Base-by-base conservation (phyloP, 2,113 vertebrate species). In the Muntiacus muntjak region DNA sequence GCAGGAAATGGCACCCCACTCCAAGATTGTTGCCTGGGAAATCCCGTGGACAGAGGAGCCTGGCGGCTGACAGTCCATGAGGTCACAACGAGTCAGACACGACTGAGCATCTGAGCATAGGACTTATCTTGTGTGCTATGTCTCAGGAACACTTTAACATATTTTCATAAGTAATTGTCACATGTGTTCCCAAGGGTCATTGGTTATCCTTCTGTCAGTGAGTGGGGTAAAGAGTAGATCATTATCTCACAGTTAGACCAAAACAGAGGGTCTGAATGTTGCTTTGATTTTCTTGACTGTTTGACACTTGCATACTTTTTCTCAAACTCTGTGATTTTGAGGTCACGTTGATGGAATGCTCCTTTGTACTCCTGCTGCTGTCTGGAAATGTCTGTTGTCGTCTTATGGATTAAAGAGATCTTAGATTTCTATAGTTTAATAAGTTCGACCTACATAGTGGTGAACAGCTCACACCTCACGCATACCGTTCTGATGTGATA, bases 371-470 rank as follows among this genome's bases (percentile, higher is more conserved):
- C 71, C 36, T 40, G 45, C n/a, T 94, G 86, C 93, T 97, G 93
- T 90, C 92, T 64, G 74, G 16, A 92, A 93, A 79, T 33, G 30
- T 45, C 54, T 88, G 45, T 89, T 97, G 97, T 97, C 88, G 94
- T 84, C 43, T 64, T 85, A 86, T 7, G 25, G 74, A 95, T 96
- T 98, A 97, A 96, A 97, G 85, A 92, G 60, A 91, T 30, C 76
- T 89, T 30, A 28, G 64, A 33, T 79, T 89, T 97, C 93, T 91
- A 16, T 52, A 40, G 88, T 87, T 91, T 84, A 93, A 83, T 97
- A 93, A 96, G 36, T 55, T 33, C 74, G 86, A 95, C 97, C 98
- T 62, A 96, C 84, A 95, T 94, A 79, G 84, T 52, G 30, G 10
- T 57, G 90, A 94, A 74, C 67, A 91, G 52, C 92, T 88, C 76